Evolutionary conservation across 2,113 vertebrate species (phyloP).

Genomic region (Oryzias javanicus): DNA sequence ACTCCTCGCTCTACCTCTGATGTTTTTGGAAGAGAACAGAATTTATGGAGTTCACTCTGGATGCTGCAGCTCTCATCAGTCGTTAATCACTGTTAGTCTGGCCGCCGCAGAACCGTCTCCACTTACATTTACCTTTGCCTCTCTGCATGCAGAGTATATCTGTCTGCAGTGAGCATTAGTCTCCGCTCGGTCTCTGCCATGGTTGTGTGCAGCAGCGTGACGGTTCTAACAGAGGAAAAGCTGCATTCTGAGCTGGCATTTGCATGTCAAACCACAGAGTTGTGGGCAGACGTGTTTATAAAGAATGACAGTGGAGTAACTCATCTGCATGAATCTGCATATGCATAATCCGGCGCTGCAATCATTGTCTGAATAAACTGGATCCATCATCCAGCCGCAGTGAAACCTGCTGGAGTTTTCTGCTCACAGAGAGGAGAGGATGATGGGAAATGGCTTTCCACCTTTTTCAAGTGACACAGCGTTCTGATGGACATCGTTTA

Average conservation of each 20-base stretch:
- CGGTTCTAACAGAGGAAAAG: conserved; percentile 44
- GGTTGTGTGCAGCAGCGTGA: conserved; percentile 52
- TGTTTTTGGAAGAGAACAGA: conserved; percentile 54
- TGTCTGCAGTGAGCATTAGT: conserved; percentile 55
- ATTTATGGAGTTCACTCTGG: conserved; percentile 52
- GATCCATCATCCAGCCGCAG: too few species aligned
- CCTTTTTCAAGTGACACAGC: too few species aligned
- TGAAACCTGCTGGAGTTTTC: too few species aligned
- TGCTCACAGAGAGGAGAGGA: too few species aligned
- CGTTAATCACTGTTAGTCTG: conserved; percentile 61
- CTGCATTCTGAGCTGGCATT: conserved; percentile 26
- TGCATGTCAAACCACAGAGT: conserved; percentile 21
- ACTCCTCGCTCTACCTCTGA: conserved; percentile 18
- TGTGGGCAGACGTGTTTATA: conserved; percentile 14
- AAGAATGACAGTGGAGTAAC: conserved; percentile 10
- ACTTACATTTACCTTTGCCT: conserved; percentile 65
- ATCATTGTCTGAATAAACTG: too few species aligned
- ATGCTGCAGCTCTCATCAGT: conserved; percentile 61
- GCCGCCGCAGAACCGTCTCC: conserved; percentile 44
- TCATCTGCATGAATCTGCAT: conserved; percentile 4
- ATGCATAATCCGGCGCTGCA: conserved; percentile 4
- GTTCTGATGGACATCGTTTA: too few species aligned
- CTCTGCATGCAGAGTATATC: conserved; percentile 70
- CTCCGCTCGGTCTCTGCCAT: conserved; percentile 67
- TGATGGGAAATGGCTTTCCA: too few species aligned